Evolutionary conservation across 2,113 vertebrate genomes (phyloP), one percentile per base, ranked within the genome.

Genomic region (sheep (Ovis aries)): DNA sequence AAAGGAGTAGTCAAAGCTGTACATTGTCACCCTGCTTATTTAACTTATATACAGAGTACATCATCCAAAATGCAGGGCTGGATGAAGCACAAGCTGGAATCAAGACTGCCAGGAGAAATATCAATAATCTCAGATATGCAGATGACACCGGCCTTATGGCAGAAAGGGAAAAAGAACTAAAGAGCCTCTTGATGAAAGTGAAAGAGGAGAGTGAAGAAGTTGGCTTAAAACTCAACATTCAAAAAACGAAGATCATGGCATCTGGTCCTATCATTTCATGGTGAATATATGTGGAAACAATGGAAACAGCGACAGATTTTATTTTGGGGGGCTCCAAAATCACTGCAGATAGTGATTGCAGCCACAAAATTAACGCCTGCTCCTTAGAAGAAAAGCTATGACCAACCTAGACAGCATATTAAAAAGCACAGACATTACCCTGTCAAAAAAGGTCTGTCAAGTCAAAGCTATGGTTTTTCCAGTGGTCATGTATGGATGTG

Each of bases 301-400:
- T 33, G 62, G 14, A 64, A 64, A 64, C 15, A 64, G 31, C 17
- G 62, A 17, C 60, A 33, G 31, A 64, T 33, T 64, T 64, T 64
- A 64, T 64, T 64, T 33, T 64, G 6, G 15, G 31, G 14, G 31
- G 60, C 31, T 64, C 31, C 31, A 64, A 62, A 64, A 64, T 64
- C 31, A 64, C 62, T 64, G 60, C 3, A 62, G 31, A 62, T 62
- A 7, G 60, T 62, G 60, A 62, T 1, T 16, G 31, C n/a, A 71
- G n/a, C 19, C n/a, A 71, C 0, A 0, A 71, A 71, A 71, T 23
- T 40, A 71, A 71, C 0, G 2, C n/a, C n/a, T 40, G n/a, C n/a
- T 71, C 67, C n/a, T 71, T 36, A n/a, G 33, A 71, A 40, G 67
- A 71, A 71, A 71, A 71, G 67, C 19, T 36, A 71, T 71, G 67